A percentile compares a stretch with the other conserved stretches of the same genome.
Conservation (phyloP, 2,888 invertebrate genomes). For the Thereva unica region DNA sequence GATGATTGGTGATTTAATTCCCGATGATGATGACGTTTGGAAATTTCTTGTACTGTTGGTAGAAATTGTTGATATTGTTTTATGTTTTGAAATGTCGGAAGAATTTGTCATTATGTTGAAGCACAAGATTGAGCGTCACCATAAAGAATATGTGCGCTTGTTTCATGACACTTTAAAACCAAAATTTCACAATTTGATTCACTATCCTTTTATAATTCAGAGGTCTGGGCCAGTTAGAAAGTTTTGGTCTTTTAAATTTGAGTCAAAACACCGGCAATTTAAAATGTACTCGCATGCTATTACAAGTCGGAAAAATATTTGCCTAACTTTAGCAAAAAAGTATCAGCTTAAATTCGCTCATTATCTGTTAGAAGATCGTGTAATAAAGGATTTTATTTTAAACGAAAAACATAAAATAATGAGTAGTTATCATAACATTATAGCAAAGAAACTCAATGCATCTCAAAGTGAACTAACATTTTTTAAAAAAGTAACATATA, state of each 20-base stretch:
- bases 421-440: no score
- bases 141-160: conserved; percentile 32
- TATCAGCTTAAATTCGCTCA: conserved; percentile 44
- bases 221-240: conserved; percentile 43
- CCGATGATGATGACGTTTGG: conserved; percentile 41
- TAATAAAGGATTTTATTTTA: no score
- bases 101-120: conserved; percentile 29
- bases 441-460: no score
- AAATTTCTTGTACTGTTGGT: conserved; percentile 37
- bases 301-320: conserved; percentile 47
- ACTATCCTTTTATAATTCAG: conserved; percentile 44
- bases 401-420: no score
- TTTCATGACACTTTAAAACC: conserved; percentile 45
- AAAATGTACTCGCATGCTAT: conserved; percentile 46
- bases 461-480: no score
- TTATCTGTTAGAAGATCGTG: neutral
- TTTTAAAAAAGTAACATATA: no score
- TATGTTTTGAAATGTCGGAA: conserved; percentile 30
- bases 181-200: conserved; percentile 45
- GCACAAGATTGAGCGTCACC: conserved; percentile 31
- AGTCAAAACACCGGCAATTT: conserved; percentile 44
- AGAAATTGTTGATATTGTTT: conserved; percentile 37
- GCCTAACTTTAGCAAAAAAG: conserved; percentile 45
- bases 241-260: conserved; percentile 45
- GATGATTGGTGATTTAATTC: conserved; percentile 42